A percentile compares a stretch with the other conserved stretches of the same genome.
Conservation (phyloP, 1,140 invertebrate genomes). For the Venturia canescens region DNA sequence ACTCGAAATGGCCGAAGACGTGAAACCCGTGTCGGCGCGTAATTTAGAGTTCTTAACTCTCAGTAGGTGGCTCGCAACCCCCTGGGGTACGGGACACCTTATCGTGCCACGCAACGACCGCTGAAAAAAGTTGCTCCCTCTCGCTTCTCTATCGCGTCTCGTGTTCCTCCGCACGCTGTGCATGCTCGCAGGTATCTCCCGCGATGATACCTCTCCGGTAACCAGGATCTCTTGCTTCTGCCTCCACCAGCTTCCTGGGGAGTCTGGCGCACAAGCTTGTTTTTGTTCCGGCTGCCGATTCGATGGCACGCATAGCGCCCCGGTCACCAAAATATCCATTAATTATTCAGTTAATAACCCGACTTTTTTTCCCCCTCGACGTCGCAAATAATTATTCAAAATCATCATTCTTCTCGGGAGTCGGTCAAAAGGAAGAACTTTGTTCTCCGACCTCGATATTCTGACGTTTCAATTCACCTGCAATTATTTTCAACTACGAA, state of each 20-base stretch:
- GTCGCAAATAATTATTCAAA: background rate
- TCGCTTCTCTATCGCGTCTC: constrained; percentile 18
- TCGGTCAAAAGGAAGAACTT: no score
- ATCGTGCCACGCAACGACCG: constrained; percentile 59
- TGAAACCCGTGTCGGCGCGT: constrained; percentile 73
- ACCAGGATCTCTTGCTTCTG: constrained; percentile 34
- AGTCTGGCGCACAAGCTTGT: constrained; percentile 24
- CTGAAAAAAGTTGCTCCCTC: constrained; percentile 52
- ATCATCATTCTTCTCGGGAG: no score
- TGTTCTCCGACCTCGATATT: no score
- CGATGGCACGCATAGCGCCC: constrained; percentile 14
- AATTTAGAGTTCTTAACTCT: constrained; percentile 73
- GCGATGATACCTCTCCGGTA: constrained; percentile 29
- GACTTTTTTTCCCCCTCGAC: background rate
- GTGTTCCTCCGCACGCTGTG: constrained; percentile 34
- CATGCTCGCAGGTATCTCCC: constrained; percentile 44
- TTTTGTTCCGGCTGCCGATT: constrained; percentile 41
- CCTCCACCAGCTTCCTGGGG: constrained; percentile 29
- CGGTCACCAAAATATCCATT: constrained; percentile 30
- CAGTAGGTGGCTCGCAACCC: constrained; percentile 71
- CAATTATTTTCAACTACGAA: no score
- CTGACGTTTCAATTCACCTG: no score
- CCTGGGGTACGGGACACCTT: constrained; percentile 72
- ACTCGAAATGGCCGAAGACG: constrained; percentile 72
- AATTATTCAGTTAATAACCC: background rate